Evolutionary conservation across 2,888 invertebrate species (phyloP), one percentile per base, ranked within the genome.

Genomic region (Lasioglossum villosulum): DNA sequence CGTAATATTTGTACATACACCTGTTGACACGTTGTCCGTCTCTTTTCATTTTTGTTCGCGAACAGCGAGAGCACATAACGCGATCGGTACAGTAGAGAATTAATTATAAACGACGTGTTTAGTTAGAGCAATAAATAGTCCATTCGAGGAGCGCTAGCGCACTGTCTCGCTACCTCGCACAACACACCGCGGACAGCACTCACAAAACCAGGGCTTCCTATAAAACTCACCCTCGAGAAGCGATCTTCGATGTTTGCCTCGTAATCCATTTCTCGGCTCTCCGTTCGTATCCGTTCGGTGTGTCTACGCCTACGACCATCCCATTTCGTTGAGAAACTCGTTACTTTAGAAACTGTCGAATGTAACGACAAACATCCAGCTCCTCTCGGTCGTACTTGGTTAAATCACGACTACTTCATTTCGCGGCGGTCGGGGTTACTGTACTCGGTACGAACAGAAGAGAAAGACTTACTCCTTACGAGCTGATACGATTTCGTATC

Each of bases 221-320:
- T 42, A 42, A 42, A 42, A 84, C 88, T 89, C 84, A 89, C 90
- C 83, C 86, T 80, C 34, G 86, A 71, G 23, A 86, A 87, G 80
- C 75, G 75, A 80, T 63, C 75, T 76, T 88, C 85, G 76, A 52
- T 63, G 79, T 86, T 78, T 30, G 63, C 34, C 52, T 59, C 72
- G 74, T 83, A 59, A 71, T 85, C 87, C 87, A 87, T 88, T 78
- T 75, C 56, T 66, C 42, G 42, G 37, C n/a, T 14, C 52, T 34
- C 42, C 39, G 42, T 73, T 23, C 14, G 39, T 14, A 37, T 37
- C 37, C 23, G 68, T 68, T 23, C 68, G 0, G 19, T 19, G 66
- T 6, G 30, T 66, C 2, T 30, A 63, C 56, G 63, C 30, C 27
- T 63, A 63, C 63, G 30, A 63, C 63, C 30, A 63, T 63, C 63